phyloP scores from a whole-genome alignment of 2,888 invertebrate species.

The Theretra japonica region DNA sequence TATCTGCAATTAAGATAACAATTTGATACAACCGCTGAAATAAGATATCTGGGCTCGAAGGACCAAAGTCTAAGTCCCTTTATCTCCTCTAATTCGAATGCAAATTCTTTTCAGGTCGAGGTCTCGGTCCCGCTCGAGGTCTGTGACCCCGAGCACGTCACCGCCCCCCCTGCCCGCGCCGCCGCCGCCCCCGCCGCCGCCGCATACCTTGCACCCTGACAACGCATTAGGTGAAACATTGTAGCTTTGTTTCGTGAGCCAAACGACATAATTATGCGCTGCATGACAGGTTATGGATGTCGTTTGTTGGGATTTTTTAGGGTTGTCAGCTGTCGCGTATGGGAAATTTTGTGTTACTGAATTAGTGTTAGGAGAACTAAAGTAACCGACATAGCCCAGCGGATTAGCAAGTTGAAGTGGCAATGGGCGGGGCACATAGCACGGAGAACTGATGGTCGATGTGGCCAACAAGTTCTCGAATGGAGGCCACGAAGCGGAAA shows the following conservation, averaged over 20 bases:
- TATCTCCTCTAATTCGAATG: constrained; percentile 13
- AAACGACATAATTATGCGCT: constrained; percentile 30
- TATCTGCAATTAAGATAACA: background rate
- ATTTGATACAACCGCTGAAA: background rate
- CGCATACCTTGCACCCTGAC: constrained; percentile 80
- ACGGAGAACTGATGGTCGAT: too few species aligned
- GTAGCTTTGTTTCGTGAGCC: constrained; percentile 24
- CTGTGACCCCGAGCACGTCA: constrained; percentile 73
- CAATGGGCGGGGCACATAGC: too few species aligned
- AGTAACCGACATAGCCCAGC: too few species aligned
- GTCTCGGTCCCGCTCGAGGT: constrained; percentile 74
- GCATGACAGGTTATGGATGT: constrained; percentile 28
- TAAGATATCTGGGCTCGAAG: background rate
- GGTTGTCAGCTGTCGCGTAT: constrained; percentile 13
- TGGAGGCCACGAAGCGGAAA: too few species aligned
- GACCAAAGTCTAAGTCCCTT: background rate
- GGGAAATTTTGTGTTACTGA: background rate
- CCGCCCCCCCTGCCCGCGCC: constrained; percentile 67
- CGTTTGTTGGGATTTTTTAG: constrained; percentile 27
- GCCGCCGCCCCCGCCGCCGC: constrained; percentile 69
- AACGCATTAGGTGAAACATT: constrained; percentile 73
- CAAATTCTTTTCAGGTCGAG: constrained; percentile 55
- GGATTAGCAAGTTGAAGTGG: too few species aligned
- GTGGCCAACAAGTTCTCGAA: too few species aligned
- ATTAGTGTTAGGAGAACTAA: too few species aligned